Percentiles rank a stretch among this genome's conserved stretches.
phyloP scores from a whole-genome alignment of 2,888 invertebrate species.

The Hydraecia micacea region DNA sequence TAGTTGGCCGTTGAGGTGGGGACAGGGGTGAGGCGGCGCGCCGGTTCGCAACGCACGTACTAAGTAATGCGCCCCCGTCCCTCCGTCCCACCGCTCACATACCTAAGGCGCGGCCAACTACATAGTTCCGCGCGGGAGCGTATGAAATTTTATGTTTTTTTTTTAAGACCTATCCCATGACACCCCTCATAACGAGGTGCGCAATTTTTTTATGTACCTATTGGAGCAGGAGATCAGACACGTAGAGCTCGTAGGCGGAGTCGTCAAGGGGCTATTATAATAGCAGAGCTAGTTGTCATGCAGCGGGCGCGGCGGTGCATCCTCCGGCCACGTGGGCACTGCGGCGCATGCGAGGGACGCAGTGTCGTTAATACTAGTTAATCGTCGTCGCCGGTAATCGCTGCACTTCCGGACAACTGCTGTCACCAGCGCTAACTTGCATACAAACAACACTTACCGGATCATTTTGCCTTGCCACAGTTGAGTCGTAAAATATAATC shows the following conservation, averaged over 20 bases:
- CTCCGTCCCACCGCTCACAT: no score
- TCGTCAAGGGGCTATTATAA: neutral
- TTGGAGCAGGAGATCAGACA: neutral
- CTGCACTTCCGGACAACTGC: conserved; percentile 54
- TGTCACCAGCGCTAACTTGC: conserved; percentile 28
- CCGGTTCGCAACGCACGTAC: no score
- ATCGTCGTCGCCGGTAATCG: conserved; percentile 48
- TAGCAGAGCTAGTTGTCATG: conserved; percentile 42
- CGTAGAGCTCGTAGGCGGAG: neutral
- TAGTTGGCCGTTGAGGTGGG: no score
- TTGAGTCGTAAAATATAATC: conserved; percentile 2
- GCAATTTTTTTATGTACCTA: neutral
- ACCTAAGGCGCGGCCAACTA: no score
- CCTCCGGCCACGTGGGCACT: neutral
- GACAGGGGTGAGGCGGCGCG: no score
- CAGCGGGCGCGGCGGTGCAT: conserved; percentile 16
- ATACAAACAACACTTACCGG: conserved; percentile 37
- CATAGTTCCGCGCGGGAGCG: no score
- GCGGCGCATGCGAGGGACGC: neutral
- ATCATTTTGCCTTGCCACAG: neutral
- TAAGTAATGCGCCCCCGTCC: no score
- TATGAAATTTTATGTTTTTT: neutral
- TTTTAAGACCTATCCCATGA: neutral
- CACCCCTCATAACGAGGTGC: neutral
- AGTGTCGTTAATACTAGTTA: conserved; percentile 10